Evolutionary conservation across 2,797 vertebrate genomes (phyloP).

Genomic region (Sebastes glaucus): DNA sequence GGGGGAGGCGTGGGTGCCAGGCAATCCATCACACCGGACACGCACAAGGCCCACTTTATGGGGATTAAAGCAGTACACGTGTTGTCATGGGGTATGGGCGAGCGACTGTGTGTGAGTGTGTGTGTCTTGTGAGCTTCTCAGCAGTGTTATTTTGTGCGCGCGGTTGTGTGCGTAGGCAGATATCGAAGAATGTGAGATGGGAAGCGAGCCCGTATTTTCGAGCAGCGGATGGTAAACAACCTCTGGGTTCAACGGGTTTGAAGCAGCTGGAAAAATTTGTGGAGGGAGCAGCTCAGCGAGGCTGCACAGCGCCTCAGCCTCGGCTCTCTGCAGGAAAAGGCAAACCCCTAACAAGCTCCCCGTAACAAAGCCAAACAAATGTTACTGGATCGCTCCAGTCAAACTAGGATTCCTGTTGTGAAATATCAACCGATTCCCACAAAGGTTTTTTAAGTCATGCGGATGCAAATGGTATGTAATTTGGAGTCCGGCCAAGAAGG

Average conservation of each 20-base stretch:
- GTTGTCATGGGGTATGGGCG: slow-evolving; percentile 50
- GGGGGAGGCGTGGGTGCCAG: slow-evolving; percentile 52
- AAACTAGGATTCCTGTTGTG: slow-evolving; percentile 12
- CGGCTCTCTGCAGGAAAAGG: slow-evolving; percentile 54
- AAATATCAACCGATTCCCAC: slow-evolving; percentile 25
- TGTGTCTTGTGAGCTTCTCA: slow-evolving; percentile 24
- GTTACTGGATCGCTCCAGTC: slow-evolving; percentile 25
- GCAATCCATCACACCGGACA: slow-evolving; percentile 79
- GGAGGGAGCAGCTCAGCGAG: slow-evolving; percentile 71
- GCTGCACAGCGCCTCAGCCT: slow-evolving; percentile 48
- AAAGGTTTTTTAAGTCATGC: not conserved
- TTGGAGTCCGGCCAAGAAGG: slow-evolving; percentile 24
- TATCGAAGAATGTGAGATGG: slow-evolving; percentile 80
- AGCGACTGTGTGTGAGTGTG: slow-evolving; percentile 1
- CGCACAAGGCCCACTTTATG: slow-evolving; percentile 78
- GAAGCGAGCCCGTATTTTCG: slow-evolving; percentile 79
- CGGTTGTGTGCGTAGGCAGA: slow-evolving; percentile 70
- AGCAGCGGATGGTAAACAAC: slow-evolving; percentile 83
- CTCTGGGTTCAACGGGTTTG: slow-evolving; percentile 84
- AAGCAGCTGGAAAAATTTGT: slow-evolving; percentile 84
- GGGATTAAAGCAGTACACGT: slow-evolving; percentile 70
- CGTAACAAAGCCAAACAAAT: slow-evolving; percentile 58
- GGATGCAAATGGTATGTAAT: slow-evolving; percentile 22
- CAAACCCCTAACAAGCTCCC: slow-evolving; percentile 64
- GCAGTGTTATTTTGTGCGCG: slow-evolving; percentile 59